Percentiles rank a stretch among this genome's conserved stretches.
phyloP scores from a whole-genome alignment of 2,797 vertebrate species.

The Platalea minor region DNA sequence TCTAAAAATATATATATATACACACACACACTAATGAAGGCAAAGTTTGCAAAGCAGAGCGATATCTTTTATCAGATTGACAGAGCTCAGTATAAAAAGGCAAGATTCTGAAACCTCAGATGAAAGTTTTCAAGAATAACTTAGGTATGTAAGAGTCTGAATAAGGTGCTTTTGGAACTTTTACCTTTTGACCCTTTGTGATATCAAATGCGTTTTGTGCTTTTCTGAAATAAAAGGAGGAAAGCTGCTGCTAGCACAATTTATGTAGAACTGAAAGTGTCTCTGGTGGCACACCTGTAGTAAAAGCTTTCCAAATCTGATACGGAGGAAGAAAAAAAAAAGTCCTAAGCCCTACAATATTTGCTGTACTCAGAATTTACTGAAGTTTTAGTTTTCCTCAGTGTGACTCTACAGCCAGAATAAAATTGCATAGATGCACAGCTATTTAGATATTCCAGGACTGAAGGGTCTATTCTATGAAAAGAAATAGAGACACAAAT shows the following conservation, averaged over 20 bases:
- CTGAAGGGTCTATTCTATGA: background rate
- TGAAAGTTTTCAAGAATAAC: slow-evolving; percentile 4
- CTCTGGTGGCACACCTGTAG: background rate
- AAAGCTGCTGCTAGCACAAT: background rate
- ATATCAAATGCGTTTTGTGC: slow-evolving; percentile 1
- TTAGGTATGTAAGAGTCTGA: background rate
- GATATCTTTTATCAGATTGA: background rate
- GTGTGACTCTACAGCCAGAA: background rate
- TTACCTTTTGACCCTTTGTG: background rate
- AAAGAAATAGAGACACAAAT: background rate
- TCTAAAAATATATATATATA: background rate
- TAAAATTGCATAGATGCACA: background rate
- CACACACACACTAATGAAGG: background rate
- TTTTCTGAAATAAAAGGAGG: slow-evolving; percentile 11
- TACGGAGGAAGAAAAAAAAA: background rate
- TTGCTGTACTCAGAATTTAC: background rate
- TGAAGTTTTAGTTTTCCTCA: background rate
- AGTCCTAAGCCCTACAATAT: background rate
- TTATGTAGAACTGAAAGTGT: background rate
- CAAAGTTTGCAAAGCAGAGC: background rate
- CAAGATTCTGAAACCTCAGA: background rate
- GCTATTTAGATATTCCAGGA: background rate
- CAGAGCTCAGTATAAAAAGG: background rate
- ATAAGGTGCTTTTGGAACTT: background rate
- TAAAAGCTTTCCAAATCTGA: background rate